phyloP scores from a whole-genome alignment of 2,797 vertebrate genomes.

The Lutjanus campechanus region DNA sequence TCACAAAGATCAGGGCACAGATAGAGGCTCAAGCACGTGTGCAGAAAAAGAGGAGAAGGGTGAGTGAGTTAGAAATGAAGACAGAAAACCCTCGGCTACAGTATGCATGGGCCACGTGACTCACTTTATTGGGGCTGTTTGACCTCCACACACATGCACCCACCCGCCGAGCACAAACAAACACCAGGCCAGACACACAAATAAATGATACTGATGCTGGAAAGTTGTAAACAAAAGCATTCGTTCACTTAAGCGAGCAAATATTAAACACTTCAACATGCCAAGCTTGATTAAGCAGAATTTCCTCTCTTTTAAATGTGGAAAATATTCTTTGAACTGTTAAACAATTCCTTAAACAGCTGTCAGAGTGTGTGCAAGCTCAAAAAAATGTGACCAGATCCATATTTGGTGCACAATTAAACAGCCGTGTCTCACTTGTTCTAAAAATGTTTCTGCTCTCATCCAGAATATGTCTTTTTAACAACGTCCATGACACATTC shows the following conservation, averaged over 20 bases:
- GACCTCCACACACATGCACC: slow-evolving; percentile 34
- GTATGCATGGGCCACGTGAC: slow-evolving; percentile 8
- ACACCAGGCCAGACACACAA: slow-evolving; percentile 44
- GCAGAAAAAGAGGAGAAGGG: not conserved
- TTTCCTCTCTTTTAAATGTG: slow-evolving; percentile 44
- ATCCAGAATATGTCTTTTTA: slow-evolving; percentile 34
- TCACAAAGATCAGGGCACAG: slow-evolving; percentile 44
- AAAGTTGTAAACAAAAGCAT: slow-evolving; percentile 39
- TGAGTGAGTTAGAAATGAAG: slow-evolving; percentile 1
- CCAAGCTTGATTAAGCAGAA: slow-evolving; percentile 25
- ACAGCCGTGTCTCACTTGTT: not conserved
- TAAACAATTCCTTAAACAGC: not conserved
- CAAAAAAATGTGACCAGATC: not conserved
- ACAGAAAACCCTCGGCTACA: slow-evolving; percentile 17
- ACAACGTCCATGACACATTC: slow-evolving; percentile 31
- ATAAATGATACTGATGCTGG: slow-evolving; percentile 38
- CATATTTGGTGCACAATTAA: slow-evolving; percentile 19
- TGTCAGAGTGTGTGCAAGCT: slow-evolving; percentile 13
- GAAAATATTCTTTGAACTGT: slow-evolving; percentile 21
- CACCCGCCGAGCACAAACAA: slow-evolving; percentile 25
- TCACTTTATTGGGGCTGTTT: slow-evolving; percentile 38
- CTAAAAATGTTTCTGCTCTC: slow-evolving; percentile 24
- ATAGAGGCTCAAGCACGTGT: slow-evolving; percentile 47
- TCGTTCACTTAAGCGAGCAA: slow-evolving; percentile 51
- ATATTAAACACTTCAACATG: slow-evolving; percentile 32